Conservation (phyloP, 2,888 invertebrate species). For the Plagiodera versicolora region DNA sequence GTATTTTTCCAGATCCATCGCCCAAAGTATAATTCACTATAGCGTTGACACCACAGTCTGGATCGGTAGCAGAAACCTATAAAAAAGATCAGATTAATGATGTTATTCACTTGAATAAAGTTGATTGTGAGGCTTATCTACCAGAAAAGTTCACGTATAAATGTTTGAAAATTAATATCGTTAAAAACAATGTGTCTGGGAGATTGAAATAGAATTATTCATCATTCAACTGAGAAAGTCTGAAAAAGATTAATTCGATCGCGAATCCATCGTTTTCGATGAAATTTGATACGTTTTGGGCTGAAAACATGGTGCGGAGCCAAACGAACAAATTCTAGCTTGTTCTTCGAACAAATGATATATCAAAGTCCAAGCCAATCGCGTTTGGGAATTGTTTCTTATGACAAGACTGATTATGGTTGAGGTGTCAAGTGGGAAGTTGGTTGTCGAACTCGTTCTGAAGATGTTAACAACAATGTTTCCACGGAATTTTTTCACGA, state of each 20-base stretch:
- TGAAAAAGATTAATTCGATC: background rate
- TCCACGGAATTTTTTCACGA: too few species aligned
- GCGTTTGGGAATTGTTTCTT: conserved; percentile 48
- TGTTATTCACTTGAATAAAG: too few species aligned
- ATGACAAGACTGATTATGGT: conserved; percentile 52
- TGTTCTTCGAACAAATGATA: conserved; percentile 51
- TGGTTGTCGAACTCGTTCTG: background rate
- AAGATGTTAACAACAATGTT: too few species aligned
- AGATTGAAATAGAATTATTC: too few species aligned
- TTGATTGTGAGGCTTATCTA: too few species aligned
- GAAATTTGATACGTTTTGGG: background rate
- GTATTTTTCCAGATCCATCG: conserved; percentile 56
- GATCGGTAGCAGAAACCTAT: conserved; percentile 94
- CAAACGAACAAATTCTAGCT: conserved; percentile 47
- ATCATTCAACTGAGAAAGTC: background rate
- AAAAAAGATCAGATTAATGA: conserved; percentile 34
- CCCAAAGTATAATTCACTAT: conserved; percentile 90
- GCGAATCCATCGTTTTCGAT: background rate
- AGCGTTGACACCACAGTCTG: conserved; percentile 94
- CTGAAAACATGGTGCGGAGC: background rate
- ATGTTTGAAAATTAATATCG: too few species aligned
- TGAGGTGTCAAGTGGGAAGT: conserved; percentile 44
- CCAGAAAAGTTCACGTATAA: too few species aligned
- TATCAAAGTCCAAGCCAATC: conserved; percentile 49
- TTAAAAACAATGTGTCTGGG: too few species aligned